Conservation (phyloP, 2,888 invertebrate genomes). For the Melanchra persicariae region DNA sequence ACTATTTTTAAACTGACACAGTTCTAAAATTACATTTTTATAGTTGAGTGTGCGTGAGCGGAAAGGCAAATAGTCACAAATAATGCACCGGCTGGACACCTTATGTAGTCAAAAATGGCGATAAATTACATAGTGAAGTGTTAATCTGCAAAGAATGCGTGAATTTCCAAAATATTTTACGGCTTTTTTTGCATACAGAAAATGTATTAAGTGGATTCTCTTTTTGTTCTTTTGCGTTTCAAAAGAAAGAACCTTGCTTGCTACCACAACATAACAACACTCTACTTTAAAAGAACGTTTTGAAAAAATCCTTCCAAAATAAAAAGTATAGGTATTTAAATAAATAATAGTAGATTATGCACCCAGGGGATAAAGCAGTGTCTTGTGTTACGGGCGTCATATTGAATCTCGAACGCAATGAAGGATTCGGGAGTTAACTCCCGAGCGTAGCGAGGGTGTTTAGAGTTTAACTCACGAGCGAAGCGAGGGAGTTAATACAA, state of each 20-base stretch:
- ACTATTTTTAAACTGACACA: constrained; percentile 85
- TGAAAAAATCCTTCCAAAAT: no score
- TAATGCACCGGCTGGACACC: constrained; percentile 10
- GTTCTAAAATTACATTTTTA: constrained; percentile 76
- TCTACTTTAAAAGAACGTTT: no score
- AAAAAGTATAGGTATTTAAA: no score
- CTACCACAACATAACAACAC: no score
- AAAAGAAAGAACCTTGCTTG: background rate
- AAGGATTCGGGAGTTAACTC: no score
- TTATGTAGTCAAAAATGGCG: constrained; percentile 10
- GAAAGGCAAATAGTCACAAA: constrained; percentile 36
- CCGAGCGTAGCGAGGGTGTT: no score
- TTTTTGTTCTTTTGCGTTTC: background rate
- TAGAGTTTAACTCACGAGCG: no score
- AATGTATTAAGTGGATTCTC: background rate
- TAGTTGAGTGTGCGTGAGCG: constrained; percentile 45
- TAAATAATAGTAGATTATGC: no score
- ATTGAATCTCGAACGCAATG: no score
- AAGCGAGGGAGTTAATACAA: no score
- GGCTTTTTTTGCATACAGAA: background rate
- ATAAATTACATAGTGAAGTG: constrained; percentile 21
- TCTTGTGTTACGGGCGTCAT: no score
- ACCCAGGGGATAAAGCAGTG: no score
- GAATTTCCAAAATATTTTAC: constrained; percentile 6
- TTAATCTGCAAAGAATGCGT: constrained; percentile 1